Conservation (phyloP, 1,140 invertebrate species). For the Melipona quadrifasciata region DNA sequence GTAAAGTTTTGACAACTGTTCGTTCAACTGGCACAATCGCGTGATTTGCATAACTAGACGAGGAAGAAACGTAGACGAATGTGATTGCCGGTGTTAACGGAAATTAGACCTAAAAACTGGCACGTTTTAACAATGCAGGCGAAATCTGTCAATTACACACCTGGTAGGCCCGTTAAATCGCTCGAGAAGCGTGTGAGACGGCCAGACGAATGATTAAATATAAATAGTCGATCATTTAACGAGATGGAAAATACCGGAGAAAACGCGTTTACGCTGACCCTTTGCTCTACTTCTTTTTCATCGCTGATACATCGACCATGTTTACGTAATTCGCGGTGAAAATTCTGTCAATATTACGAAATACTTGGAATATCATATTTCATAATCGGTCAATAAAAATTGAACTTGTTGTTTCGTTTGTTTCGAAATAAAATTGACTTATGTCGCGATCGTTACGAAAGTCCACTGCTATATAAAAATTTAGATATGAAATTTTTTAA, state of each 20-base stretch:
- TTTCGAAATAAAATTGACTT: neutral
- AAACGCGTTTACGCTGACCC: neutral
- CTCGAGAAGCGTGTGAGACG: neutral
- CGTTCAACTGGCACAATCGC: neutral
- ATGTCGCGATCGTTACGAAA: neutral
- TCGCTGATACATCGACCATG: neutral
- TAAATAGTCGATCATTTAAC: neutral
- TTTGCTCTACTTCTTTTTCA: neutral
- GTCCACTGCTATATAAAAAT: neutral
- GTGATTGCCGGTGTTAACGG: neutral
- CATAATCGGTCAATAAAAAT: neutral
- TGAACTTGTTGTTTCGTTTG: too few species aligned
- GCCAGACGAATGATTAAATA: neutral
- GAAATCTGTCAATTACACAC: slow-evolving; percentile 3
- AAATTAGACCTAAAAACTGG: neutral
- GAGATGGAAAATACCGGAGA: neutral
- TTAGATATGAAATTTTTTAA: too few species aligned
- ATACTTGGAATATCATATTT: neutral
- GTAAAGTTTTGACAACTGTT: neutral
- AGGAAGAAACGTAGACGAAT: neutral
- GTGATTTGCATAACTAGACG: too few species aligned
- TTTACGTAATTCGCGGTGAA: slow-evolving; percentile 25
- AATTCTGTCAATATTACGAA: slow-evolving; percentile 16
- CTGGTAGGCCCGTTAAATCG: neutral
- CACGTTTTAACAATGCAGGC: neutral